Percentiles rank a stretch among this genome's conserved stretches.
phyloP scores from a whole-genome alignment of 1,140 invertebrate genomes.

The Melitaea cinxia region DNA sequence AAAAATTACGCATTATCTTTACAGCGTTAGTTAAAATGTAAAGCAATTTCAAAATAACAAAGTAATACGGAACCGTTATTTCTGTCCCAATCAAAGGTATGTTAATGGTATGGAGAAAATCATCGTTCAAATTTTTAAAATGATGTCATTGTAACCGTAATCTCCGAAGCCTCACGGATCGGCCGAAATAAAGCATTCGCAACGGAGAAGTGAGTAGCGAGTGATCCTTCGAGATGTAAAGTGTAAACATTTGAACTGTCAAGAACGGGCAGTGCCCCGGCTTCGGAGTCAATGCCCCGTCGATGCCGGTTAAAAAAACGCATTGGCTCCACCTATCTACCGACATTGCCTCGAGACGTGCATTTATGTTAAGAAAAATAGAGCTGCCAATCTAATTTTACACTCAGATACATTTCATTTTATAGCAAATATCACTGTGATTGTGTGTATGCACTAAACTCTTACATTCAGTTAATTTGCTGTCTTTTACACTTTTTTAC shows the following conservation, averaged over 20 bases:
- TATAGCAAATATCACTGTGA: not conserved
- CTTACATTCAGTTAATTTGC: too few relatives aligned
- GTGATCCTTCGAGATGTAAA: constrained; percentile 70
- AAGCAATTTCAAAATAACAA: not conserved
- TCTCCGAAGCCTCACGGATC: constrained; percentile 24
- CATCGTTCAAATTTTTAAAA: not conserved
- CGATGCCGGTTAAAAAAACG: constrained; percentile 78
- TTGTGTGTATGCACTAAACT: too few relatives aligned
- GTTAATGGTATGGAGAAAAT: constrained; percentile 16
- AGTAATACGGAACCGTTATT: not conserved
- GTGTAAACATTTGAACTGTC: constrained; percentile 81
- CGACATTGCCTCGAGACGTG: constrained; percentile 52
- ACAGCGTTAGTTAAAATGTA: not conserved
- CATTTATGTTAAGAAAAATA: constrained; percentile 50
- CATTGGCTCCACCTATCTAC: constrained; percentile 70
- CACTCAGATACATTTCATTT: constrained; percentile 16
- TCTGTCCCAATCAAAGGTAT: constrained; percentile 2
- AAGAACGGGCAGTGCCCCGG: constrained; percentile 79
- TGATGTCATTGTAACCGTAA: constrained; percentile 27
- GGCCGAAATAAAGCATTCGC: constrained; percentile 18
- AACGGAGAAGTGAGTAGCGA: constrained; percentile 51
- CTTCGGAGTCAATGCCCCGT: constrained; percentile 74
- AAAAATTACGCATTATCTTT: not conserved
- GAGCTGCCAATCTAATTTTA: constrained; percentile 37
- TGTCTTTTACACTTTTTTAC: too few relatives aligned